These are phyloP conservation scores for Bombus confusus DNA, from an alignment of 1,140 invertebrate genomes.

Conservation along the genomic window DNA sequence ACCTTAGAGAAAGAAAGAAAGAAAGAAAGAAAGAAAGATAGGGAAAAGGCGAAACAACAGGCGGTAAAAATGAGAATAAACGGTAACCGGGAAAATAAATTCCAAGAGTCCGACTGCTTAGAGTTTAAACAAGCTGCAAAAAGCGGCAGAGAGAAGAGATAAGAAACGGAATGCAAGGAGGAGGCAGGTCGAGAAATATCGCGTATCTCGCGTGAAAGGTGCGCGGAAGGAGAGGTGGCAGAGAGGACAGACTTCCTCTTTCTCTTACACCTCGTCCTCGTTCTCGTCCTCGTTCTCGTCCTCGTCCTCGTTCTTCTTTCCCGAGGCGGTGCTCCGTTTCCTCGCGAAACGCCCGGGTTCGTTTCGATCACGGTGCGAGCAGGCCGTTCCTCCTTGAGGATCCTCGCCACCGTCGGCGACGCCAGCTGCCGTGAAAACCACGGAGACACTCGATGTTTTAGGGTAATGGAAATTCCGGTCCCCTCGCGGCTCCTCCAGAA, in stretches of 20 bases:
- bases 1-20: neutral
- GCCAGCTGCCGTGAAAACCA: slow-evolving; percentile 61
- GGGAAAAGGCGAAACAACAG: neutral
- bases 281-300: neutral
- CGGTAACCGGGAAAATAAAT: neutral
- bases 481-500: slow-evolving; percentile 60
- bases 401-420: slow-evolving; percentile 12
- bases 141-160: neutral
- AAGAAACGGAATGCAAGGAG: neutral
- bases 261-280: neutral
- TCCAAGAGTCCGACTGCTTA: neutral
- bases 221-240: neutral
- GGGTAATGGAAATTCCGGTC: slow-evolving; percentile 72
- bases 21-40: too few relatives aligned
- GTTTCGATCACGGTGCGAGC: slow-evolving; percentile 33
- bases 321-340: neutral
- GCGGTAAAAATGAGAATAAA: neutral
- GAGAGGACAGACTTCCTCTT: neutral
- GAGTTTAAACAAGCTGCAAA: slow-evolving; percentile 1
- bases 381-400: slow-evolving; percentile 5
- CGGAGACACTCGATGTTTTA: slow-evolving; percentile 69
- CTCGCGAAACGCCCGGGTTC: neutral
- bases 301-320: neutral
- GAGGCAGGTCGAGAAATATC: neutral
- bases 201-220: slow-evolving; percentile 7